Evolutionary conservation across 2,113 vertebrate genomes (phyloP), one percentile per base, ranked within the genome.

Genomic region (Callorhinus ursinus): DNA sequence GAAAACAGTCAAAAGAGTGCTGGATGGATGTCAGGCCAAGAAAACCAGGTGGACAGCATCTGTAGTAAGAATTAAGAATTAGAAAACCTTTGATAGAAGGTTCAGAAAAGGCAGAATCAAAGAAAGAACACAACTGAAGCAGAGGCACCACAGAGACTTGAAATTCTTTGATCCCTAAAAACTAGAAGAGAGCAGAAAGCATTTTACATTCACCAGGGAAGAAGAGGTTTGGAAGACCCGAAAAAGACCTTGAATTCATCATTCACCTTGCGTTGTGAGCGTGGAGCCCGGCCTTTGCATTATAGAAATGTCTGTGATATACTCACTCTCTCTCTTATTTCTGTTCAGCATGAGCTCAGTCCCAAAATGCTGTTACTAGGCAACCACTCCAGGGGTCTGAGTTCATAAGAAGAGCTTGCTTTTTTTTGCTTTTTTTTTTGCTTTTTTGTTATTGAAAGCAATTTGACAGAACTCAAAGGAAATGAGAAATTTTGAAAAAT

Each of bases 281-380:
- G 24, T 1, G 1, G 63, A 57, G 33, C 46, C 24, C 18, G 5
- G 51, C 33, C 36, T 95, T n/a, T 59, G 21, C 90, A 26, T 95
- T 93, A 80, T 14, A 93, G 84, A 93, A 96, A 94, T 6, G 26
- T 42, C 95, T 94, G 86, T 97, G 83, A 88, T 81, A 79, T 24
- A 1, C 71, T 39, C 39, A 11, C 69, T 21, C 71, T 53, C 61
- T 71, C 36, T 55, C 81, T 28, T 0, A 63, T 0, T 77, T 57
- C 74, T 26, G 87, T 87, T 93, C 69, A 82, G 61, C 67, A 9
- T 19, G 36, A 81, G 79, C 96, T 96, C 79, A 93, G 57, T 65
- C n/a, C 28, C 69, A 90, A 84, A 96, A 26, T 77, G 84, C 96
- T 94, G 97, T 98, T 98, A 98, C 98, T 98, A 98, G 95, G 97